Percentiles rank a stretch among this genome's conserved stretches.
These are phyloP conservation scores for Pangasianodon gigas DNA, from an alignment of 2,113 vertebrate genomes.

Conservation along the genomic window DNA sequence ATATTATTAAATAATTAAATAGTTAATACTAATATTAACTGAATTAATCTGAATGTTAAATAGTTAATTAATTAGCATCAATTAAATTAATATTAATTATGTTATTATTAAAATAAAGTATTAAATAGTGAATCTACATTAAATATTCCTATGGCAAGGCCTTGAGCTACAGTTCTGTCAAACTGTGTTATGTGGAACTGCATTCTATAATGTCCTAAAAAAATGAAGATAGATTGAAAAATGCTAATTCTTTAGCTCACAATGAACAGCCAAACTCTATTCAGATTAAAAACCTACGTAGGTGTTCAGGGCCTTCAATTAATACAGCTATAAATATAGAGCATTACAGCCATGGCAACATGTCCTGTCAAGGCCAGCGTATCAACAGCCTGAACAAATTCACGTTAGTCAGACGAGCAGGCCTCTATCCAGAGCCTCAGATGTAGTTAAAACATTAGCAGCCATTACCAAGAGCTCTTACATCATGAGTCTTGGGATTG, in stretches of 20 bases:
- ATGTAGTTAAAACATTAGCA: slow-evolving; percentile 4
- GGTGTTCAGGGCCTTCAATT: slow-evolving; percentile 20
- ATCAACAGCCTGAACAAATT: slow-evolving; percentile 23
- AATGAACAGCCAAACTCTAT: slow-evolving; percentile 1
- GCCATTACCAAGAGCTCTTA: neutral
- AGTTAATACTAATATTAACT: neutral
- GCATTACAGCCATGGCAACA: slow-evolving; percentile 47
- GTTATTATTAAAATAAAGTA: neutral
- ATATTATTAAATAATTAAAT: no score
- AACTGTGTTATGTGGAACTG: neutral
- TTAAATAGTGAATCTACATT: neutral
- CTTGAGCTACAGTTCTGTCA: neutral
- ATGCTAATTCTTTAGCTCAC: slow-evolving; percentile 14
- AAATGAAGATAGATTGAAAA: neutral
- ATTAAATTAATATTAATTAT: neutral
- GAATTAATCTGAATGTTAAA: neutral
- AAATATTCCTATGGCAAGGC: neutral
- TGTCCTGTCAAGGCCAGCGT: slow-evolving; percentile 37
- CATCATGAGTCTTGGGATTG: neutral
- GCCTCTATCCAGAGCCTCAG: neutral
- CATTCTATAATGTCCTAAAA: neutral
- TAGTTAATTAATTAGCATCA: neutral
- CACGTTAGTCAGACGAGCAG: neutral
- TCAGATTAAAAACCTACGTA: slow-evolving; percentile 3
- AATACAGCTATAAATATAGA: slow-evolving; percentile 30